Evolutionary conservation across 2,888 invertebrate genomes (phyloP).

Genomic region (Rhamphomyia laevipes): DNA sequence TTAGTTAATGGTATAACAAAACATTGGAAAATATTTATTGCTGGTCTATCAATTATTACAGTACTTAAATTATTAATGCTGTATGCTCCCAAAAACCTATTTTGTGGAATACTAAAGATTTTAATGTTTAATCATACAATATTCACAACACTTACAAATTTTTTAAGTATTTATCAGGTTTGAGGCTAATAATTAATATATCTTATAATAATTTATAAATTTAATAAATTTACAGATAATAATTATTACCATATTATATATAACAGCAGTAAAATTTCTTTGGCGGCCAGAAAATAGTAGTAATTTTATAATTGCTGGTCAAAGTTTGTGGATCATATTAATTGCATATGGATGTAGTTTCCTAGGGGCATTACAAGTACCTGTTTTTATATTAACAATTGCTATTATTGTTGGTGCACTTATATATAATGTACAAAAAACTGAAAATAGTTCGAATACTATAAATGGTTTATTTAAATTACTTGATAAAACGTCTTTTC

Average conservation of each 20-base stretch:
- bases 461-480: conserved; percentile 17
- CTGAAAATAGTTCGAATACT: conserved; percentile 10
- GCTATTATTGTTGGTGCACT: conserved; percentile 23
- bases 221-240: conserved; percentile 49
- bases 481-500: conserved; percentile 28
- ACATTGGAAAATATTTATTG: conserved; percentile 49
- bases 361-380: conserved; percentile 64
- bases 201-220: not conserved
- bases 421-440: conserved; percentile 34
- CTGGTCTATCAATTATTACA: conserved; percentile 31
- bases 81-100: conserved; percentile 52
- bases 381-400: conserved; percentile 61
- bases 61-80: conserved; percentile 28
- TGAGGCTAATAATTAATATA: conserved; percentile 6
- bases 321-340: conserved; percentile 61
- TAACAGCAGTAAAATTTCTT: conserved; percentile 55
- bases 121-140: conserved; percentile 29
- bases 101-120: conserved; percentile 41
- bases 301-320: conserved; percentile 55
- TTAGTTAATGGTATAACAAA: conserved; percentile 59
- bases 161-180: conserved; percentile 32
- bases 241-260: conserved; percentile 53
- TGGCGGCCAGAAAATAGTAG: conserved; percentile 63
- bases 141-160: conserved; percentile 30
- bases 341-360: conserved; percentile 64